Evolutionary conservation across 2,113 vertebrate species (phyloP), one percentile per base, ranked within the genome.

Genomic region (Oostethus manadensis): DNA sequence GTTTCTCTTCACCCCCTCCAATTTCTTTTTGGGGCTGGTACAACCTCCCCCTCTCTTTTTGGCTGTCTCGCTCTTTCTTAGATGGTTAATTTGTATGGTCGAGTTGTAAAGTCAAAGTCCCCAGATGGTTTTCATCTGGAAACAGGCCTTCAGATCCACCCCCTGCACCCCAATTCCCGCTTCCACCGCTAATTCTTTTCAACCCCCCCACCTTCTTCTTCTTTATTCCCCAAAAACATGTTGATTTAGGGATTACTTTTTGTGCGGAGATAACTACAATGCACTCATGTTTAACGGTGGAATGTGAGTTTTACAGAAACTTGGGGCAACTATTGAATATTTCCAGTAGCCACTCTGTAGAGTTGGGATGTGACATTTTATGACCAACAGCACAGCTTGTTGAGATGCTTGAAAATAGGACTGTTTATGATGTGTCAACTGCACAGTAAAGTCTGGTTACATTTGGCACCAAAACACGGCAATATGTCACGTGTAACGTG

Each of bases 61-160:
- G 18, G 8, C 62, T 62, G 60, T 63, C 58, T 44, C 10, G 20
- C 77, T 66, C 48, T 60, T 65, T 78, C 75, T 86, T 76, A 65
- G 80, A 83, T 87, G 80, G 68, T 85, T 88, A 75, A 88, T 89
- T 89, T 89, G 83, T 85, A 79, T 73, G 87, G 82, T 63, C 83
- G 83, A 84, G 87, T 87, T 73, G 78, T 86, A 88, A 87, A 87
- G 74, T 80, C 88, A 72, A 80, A 71, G 62, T 80, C 78, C 84
- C 69, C 90, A 91, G 88, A 87, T 91, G 90, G 85, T 91, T 90
- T 87, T 89, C 87, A 91, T 91, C 87, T 89, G 70, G 79, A 76
- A 81, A 74, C 77, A 72, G 74, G 66, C 74, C 51, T 65, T 60
- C 71, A 67, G 84, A 84, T 17, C 23, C 15, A 33, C 23, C 2